phyloP scores from a whole-genome alignment of 2,113 vertebrate genomes.

The Silurus meridionalis region DNA sequence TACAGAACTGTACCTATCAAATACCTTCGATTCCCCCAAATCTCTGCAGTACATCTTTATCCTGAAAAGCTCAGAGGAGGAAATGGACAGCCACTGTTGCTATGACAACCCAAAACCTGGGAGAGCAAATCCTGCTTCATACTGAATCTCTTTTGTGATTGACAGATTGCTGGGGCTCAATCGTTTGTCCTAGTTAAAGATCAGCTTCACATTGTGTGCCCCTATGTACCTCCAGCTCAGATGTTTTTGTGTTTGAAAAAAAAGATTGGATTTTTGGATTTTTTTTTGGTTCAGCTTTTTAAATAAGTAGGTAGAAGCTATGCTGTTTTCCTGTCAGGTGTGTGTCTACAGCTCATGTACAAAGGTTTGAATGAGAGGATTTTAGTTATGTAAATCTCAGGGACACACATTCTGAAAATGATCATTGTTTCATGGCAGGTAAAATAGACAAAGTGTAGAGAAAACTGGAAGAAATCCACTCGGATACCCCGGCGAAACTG shows the following conservation, averaged over 20 bases:
- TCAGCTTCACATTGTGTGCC: conserved; percentile 13
- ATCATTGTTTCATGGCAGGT: background rate
- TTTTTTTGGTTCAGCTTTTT: background rate
- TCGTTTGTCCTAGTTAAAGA: conserved; percentile 33
- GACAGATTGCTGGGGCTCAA: conserved; percentile 11
- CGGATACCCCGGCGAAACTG: background rate
- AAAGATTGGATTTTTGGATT: background rate
- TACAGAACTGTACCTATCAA: conserved; percentile 2
- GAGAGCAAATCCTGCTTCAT: conserved; percentile 13
- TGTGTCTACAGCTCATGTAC: background rate
- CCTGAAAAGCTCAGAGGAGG: background rate
- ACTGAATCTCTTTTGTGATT: conserved; percentile 22
- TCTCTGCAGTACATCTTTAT: conserved; percentile 16
- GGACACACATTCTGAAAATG: background rate
- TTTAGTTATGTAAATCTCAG: background rate
- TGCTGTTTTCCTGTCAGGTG: background rate
- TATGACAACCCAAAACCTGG: conserved; percentile 40
- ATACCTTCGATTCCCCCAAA: conserved; percentile 14
- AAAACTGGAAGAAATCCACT: background rate
- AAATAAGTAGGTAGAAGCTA: background rate
- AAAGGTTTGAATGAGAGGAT: background rate
- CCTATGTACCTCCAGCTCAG: background rate
- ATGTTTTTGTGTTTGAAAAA: background rate
- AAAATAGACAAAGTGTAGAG: background rate
- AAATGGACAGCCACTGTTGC: conserved; percentile 31